Base-by-base conservation (phyloP, 2,797 vertebrate species). In the Darevskia mixta region DNA sequence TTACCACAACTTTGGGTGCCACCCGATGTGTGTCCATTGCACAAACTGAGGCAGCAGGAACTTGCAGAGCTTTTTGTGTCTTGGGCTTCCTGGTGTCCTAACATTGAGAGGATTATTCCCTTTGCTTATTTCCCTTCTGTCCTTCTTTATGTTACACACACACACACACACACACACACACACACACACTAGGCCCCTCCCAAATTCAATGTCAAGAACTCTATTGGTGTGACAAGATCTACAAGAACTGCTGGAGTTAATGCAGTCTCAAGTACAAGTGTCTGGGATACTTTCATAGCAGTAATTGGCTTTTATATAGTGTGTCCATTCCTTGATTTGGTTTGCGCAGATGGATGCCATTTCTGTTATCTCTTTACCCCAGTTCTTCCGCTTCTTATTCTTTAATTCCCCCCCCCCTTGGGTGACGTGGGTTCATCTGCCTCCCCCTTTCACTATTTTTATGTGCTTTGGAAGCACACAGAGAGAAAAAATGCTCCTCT, bases 281-380 rank as follows among this genome's bases (percentile, higher is more conserved):
- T 92, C 94, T 93, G 88, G 88, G 93, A 95, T 90, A 92, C 92
- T 94, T 95, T 94, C 90, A 93, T 91, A 94, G 89, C 81, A 81
- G 93, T 95, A 95, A 94, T 90, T 93, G 95, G 93, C 88, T 94
- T 95, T 95, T 95, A 93, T 92, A 92, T 90, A 95, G 91, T 94
- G 92, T 95, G 93, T 91, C 95, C 92, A 86, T 93, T 92, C 89
- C 93, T 95, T 92, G 91, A 93, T 95, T 94, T 45, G 75, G 90
- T 83, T 91, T 8, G 85, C 91, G 87, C 88, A 92, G 89, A 89
- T 78, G 91, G 94, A 94, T 93, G 91, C 88, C 79, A 78, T 92
- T 95, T 93, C 94, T 92, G 90, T 92, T 89, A 91, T 91, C 88
- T 90, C 89, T 90, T 90, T 86, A 89, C 90, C 92, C 82, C 85